phyloP scores from a whole-genome alignment of 1,140 invertebrate species.

The Venturia canescens region DNA sequence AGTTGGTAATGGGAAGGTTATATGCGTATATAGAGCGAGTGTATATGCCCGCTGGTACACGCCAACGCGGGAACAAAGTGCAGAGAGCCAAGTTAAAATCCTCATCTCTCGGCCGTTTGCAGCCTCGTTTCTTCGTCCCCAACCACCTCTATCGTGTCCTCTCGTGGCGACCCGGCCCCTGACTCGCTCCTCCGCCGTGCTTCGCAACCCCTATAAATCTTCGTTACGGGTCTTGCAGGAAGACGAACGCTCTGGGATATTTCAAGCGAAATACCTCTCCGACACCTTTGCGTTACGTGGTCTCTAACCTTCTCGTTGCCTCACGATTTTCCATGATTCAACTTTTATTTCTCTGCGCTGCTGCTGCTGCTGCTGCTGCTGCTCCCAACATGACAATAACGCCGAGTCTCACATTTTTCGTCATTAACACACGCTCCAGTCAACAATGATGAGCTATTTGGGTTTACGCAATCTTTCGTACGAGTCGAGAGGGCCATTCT shows the following conservation, averaged over 20 bases:
- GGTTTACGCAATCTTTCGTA: no score
- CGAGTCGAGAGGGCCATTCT: no score
- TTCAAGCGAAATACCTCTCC: constrained; percentile 27
- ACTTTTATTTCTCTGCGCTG: not conserved
- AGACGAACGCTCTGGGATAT: constrained; percentile 36
- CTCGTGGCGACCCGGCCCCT: not conserved
- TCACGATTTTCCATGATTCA: not conserved
- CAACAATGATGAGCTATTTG: no score
- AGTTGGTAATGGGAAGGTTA: not conserved
- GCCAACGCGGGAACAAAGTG: constrained; percentile 31
- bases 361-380: no score
- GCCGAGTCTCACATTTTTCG: not conserved
- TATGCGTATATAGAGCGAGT: not conserved
- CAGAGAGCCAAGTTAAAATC: constrained; percentile 35
- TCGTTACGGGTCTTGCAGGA: constrained; percentile 29
- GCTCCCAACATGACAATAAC: not conserved
- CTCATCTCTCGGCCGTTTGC: constrained; percentile 8
- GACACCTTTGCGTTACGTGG: constrained; percentile 16
- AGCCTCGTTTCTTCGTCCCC: not conserved
- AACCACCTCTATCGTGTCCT: constrained; percentile 19
- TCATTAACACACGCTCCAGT: not conserved
- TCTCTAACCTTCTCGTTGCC: constrained; percentile 17
- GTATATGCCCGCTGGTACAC: not conserved
- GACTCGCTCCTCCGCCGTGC: not conserved
- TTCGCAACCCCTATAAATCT: constrained; percentile 35